phyloP scores from a whole-genome alignment of 2,113 vertebrate genomes.

The Rhynchomys soricoides region DNA sequence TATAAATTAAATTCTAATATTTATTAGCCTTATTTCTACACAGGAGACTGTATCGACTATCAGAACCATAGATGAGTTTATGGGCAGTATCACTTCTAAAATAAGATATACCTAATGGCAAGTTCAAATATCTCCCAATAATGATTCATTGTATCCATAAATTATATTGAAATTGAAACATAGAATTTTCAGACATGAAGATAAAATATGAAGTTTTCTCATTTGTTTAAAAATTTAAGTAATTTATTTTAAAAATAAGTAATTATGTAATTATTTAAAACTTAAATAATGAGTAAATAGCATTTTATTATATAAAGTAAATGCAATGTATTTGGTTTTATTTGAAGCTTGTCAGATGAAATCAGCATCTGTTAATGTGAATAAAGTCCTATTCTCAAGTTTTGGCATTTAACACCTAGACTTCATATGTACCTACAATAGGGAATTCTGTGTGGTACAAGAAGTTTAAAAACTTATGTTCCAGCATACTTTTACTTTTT shows the following conservation, averaged over 20 bases:
- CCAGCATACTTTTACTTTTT: neutral
- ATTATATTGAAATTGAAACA: neutral
- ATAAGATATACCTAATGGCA: neutral
- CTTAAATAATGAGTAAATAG: too few species aligned
- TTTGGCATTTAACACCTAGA: conserved; percentile 3
- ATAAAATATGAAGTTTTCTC: neutral
- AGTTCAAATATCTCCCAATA: neutral
- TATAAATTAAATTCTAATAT: neutral
- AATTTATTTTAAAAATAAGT: neutral
- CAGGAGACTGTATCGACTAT: neutral
- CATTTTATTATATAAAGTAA: too few species aligned
- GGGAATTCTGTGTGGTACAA: neutral
- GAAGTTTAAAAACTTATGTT: neutral
- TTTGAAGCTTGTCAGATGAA: neutral
- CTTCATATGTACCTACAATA: neutral
- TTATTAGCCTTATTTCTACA: neutral
- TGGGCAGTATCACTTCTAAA: neutral
- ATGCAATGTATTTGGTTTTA: too few species aligned
- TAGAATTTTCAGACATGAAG: neutral
- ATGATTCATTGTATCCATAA: neutral
- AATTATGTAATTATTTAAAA: too few species aligned
- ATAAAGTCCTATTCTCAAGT: neutral
- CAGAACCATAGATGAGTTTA: neutral
- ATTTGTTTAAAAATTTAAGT: conserved; percentile 4
- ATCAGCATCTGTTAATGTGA: neutral